phyloP scores from a whole-genome alignment of 2,113 vertebrate genomes.

The Callospermophilus lateralis region DNA sequence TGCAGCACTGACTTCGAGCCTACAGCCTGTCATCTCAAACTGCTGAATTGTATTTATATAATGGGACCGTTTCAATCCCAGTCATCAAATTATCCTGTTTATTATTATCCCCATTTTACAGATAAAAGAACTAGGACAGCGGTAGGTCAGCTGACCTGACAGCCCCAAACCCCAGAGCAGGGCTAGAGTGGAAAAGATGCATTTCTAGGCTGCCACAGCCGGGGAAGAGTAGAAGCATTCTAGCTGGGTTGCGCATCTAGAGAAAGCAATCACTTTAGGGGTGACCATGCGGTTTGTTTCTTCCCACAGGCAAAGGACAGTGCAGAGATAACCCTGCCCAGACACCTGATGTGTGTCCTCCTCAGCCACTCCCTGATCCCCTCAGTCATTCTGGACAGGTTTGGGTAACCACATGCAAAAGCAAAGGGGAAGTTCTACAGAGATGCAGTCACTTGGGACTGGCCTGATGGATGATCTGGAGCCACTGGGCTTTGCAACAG shows the following conservation, averaged over 20 bases:
- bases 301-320: not conserved
- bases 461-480: not conserved
- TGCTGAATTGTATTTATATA: slow-evolving; percentile 82
- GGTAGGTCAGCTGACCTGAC: slow-evolving; percentile 69
- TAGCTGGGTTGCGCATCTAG: not conserved
- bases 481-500: not conserved
- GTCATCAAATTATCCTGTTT: slow-evolving; percentile 78
- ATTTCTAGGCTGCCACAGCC: not conserved
- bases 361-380: not conserved
- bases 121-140: slow-evolving; percentile 82
- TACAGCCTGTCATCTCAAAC: slow-evolving; percentile 75
- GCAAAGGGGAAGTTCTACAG: not conserved
- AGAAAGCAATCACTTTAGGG: not conserved
- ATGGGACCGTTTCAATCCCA: slow-evolving; percentile 76
- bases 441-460: not conserved
- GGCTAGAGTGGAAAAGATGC: not conserved
- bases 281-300: not conserved
- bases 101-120: slow-evolving; percentile 85
- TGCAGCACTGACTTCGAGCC: slow-evolving; percentile 71
- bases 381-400: not conserved
- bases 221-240: not conserved
- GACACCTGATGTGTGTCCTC: not conserved
- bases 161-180: slow-evolving; percentile 8
- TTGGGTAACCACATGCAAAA: not conserved
- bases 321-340: not conserved